Base-by-base conservation (phyloP, 2,888 invertebrate genomes). In the Branchellion lobata region DNA sequence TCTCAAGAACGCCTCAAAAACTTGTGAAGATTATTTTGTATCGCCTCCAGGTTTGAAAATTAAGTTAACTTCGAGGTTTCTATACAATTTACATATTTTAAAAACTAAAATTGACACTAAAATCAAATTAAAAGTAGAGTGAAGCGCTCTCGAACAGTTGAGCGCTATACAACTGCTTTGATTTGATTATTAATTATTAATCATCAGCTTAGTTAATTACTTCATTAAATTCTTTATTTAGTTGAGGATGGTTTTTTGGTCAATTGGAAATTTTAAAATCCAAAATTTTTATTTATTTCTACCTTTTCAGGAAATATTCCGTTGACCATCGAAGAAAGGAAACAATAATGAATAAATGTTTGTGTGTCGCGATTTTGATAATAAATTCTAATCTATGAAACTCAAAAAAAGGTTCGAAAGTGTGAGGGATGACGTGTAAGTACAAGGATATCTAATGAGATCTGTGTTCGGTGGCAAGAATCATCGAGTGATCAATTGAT, bases 11-110 rank as follows among this genome's bases (percentile, higher is more conserved):
- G 93, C 95, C 0, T 85, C 89, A 53, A 83, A 92, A 78, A 90
- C 90, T 21, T 93, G 94, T 85, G 96, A 96, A 86, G 94, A 94
- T 84, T 96, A 95, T 87, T 96, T 94, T 89, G 92, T 95, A 21
- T 86, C 88, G 40, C 96, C 96, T 11, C 92, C 92, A 24, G 94
- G 95, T 83, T 93, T n/a, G n/a, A 47, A 47, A 14, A 94, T 74
- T 71, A 34, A 33, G 31, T 71, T 31, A 8, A 29, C 18, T 33
- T 71, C n/a, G 8, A 79, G 27, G 69, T n/a, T 33, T 31, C 33
- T 71, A 11, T n/a, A n/a, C n/a, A n/a, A n/a, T n/a, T n/a, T n/a
- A n/a, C n/a, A n/a, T n/a, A n/a, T n/a, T n/a, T n/a, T n/a, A n/a
- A n/a, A n/a, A n/a, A n/a, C n/a, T n/a, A n/a, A n/a, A n/a, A n/a